Base-by-base conservation (phyloP, 2,797 vertebrate species). In the Psittacula derbiana region DNA sequence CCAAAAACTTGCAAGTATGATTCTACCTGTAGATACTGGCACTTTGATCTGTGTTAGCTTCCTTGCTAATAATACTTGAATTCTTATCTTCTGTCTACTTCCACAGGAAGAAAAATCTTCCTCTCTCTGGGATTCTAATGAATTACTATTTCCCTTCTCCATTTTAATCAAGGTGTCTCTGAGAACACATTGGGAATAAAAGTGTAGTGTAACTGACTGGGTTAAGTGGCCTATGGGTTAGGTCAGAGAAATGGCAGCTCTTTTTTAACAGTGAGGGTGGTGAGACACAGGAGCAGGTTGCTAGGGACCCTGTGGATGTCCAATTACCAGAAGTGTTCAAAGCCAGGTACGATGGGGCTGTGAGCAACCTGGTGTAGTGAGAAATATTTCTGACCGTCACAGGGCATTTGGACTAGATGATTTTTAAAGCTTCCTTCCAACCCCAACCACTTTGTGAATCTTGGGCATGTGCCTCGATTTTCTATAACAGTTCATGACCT, bases 1-100 rank as follows among this genome's bases (percentile, higher is more conserved):
- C 95, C 97, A 98, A 21, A 98, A 98, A 96, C 98, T 99, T 90
- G 98, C 98, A 98, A 98, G 99, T 99, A 98, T 96, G 98, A 93
- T 85, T 74, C 9, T 3, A 49, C 18, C 10, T 73, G 4, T 38
- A 73, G 53, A 69, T 60, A 30, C 36, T 83, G 46, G 5, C 31
- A 12, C 23, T 78, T 78, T 23, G 20, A 50, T 69, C n/a, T 65
- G 2, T 25, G 16, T 87, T 61, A 57, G 19, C 27, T 12, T 61
- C 19, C 21, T 74, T 91, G 31, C n/a, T 88, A 33, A 66, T 66
- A 58, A 15, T 64, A 57, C 38, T 80, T 65, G 27, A 19, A 70
- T n/a, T 65, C 12, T 14, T 1, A 3, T 24, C 18, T 67, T n/a
- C 31, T 23, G 4, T 24, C 47, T 78, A 2, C 11, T 74, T 87